phyloP scores from a whole-genome alignment of 2,113 vertebrate genomes.

The Syrmaticus mikado region DNA sequence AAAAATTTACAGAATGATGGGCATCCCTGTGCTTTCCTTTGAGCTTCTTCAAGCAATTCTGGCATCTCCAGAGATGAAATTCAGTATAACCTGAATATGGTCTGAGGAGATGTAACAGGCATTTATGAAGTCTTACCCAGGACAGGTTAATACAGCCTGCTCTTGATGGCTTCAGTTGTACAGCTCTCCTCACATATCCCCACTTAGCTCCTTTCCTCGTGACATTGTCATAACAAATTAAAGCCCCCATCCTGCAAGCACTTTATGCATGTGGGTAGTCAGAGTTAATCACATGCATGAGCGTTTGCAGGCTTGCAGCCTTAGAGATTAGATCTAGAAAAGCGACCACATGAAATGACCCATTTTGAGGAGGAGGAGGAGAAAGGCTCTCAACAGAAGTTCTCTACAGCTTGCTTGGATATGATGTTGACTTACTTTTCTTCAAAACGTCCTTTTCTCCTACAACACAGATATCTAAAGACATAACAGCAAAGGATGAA shows the following conservation, averaged over 20 bases:
- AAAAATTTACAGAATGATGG: not conserved
- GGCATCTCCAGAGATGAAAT: not conserved
- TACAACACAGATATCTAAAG: not conserved
- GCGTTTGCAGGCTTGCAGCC: constrained; percentile 11
- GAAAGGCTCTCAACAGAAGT: not conserved
- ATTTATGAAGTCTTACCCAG: not conserved
- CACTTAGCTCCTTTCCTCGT: constrained; percentile 2
- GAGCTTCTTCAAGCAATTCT: not conserved
- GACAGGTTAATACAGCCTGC: not conserved
- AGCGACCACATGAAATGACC: not conserved
- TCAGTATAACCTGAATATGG: not conserved
- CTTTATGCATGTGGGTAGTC: constrained; percentile 34
- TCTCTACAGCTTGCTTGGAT: not conserved
- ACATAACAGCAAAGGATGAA: not conserved
- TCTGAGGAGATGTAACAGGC: not conserved
- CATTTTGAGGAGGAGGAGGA: not conserved
- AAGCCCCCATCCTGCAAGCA: constrained; percentile 12
- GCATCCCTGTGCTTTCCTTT: not conserved
- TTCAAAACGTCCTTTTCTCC: not conserved
- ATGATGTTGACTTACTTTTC: not conserved
- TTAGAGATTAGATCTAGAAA: constrained; percentile 23
- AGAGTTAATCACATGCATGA: constrained; percentile 64
- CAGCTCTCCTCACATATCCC: not conserved
- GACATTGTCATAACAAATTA: constrained; percentile 56
- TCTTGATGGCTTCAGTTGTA: not conserved